These are phyloP conservation scores for Harpegnathos saltator DNA, from an alignment of 1,140 invertebrate species.

Conservation along the genomic window DNA sequence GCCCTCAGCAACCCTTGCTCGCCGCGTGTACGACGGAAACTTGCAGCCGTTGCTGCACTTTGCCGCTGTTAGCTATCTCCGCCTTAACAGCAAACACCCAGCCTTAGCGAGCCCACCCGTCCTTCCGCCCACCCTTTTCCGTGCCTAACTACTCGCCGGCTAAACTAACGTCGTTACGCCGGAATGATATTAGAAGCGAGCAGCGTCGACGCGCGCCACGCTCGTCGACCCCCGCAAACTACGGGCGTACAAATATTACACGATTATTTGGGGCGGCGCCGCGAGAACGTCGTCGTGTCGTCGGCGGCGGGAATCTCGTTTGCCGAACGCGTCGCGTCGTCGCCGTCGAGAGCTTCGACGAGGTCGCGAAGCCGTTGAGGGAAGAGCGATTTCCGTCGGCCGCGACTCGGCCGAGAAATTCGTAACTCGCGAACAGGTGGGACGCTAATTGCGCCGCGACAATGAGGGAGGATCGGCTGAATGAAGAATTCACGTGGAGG, in stretches of 20 bases:
- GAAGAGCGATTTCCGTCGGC: neutral
- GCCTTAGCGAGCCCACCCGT: neutral
- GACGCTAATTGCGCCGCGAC: neutral
- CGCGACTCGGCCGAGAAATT: conserved; percentile 23
- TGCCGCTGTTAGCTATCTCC: too few relatives aligned
- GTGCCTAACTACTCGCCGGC: conserved; percentile 66
- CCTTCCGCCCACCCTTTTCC: conserved; percentile 59
- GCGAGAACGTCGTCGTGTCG: neutral
- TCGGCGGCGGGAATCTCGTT: neutral
- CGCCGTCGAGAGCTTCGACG: neutral
- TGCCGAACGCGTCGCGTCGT: neutral
- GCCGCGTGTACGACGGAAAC: conserved; percentile 1
- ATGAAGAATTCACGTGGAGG: neutral
- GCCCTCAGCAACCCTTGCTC: neutral
- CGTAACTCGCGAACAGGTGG: neutral
- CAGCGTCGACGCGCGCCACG: conserved; percentile 1
- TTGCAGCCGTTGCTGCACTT: conserved; percentile 19
- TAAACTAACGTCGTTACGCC: conserved; percentile 78
- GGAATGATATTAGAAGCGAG: conserved; percentile 71
- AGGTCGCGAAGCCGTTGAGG: neutral
- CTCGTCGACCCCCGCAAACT: conserved; percentile 18
- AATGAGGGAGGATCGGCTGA: neutral
- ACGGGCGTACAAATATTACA: conserved; percentile 57
- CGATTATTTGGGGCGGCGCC: conserved; percentile 41
- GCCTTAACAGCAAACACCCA: conserved; percentile 41